Base-by-base conservation (phyloP, 1,140 invertebrate genomes). In the Trichomalopsis sarcophagae region DNA sequence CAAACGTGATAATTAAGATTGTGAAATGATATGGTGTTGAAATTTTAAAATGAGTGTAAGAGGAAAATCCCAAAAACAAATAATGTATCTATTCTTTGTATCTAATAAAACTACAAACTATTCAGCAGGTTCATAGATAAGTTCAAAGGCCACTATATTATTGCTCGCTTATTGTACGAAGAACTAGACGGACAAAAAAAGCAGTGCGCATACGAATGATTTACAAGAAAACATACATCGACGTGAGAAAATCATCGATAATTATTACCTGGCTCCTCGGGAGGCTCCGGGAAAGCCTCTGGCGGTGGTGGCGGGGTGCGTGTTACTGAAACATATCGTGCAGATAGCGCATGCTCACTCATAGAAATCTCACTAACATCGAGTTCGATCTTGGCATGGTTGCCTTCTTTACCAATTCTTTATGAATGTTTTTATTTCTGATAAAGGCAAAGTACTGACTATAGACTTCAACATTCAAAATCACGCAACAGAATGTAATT, bases 241-340 rank as follows among this genome's bases (percentile, higher is more conserved):
- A 71, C 36, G 14, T 21, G 27, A 78, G 27, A 82, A 13, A 82
- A 77, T 82, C 17, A 55, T 79, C 68, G 36, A 30, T 47, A 77
- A 55, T 75, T 50, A 85, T 92, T 89, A 93, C 92, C 92, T 89
- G 85, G 9, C 5, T 91, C 86, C 14, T 93, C 93, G 86, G 89
- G 90, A 92, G 92, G 91, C 90, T 93, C 92, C 82, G 89, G 86
- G 86, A 91, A 93, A 93, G 91, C 91, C 91, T 93, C 92, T 82
- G 89, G 87, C 80, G 89, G 89, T 84, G 92, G 92, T 82, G 92
- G 93, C 85, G 93, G 93, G 82, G 93, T 93, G 87, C 93, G 93
- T 91, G 91, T 91, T 92, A 93, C 93, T 93, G 92, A 91, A 93
- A 93, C 92, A 93, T 90, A 93, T 88, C 89, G 89, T 93, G 92